Percentiles rank a stretch among this genome's conserved stretches.
phyloP scores from a whole-genome alignment of 2,113 vertebrate genomes.

The Sclerurus mexicanus region DNA sequence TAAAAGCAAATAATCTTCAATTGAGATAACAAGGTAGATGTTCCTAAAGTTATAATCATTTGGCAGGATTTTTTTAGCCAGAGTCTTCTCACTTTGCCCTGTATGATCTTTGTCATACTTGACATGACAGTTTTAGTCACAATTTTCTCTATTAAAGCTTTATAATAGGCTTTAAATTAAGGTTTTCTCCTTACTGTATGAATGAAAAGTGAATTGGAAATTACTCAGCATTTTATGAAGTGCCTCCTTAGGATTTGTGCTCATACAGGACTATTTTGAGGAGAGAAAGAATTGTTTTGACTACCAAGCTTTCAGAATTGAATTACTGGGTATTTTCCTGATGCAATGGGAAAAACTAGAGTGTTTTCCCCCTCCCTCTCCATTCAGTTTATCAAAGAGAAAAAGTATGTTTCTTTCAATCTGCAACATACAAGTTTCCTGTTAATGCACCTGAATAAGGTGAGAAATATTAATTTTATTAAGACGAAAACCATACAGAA shows the following conservation, averaged over 20 bases:
- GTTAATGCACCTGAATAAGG: neutral
- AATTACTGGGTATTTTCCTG: neutral
- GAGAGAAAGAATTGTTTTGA: neutral
- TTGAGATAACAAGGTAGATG: neutral
- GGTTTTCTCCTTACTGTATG: neutral
- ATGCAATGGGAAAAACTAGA: neutral
- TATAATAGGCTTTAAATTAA: neutral
- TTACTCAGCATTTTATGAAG: neutral
- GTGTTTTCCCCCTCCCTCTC: neutral
- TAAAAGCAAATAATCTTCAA: neutral
- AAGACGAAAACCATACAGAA: neutral
- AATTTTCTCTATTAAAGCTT: neutral
- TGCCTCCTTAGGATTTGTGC: neutral
- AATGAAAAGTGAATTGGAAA: neutral
- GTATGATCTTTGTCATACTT: neutral
- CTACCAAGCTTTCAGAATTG: neutral
- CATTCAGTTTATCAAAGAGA: neutral
- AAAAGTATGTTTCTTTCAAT: neutral
- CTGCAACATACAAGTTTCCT: neutral
- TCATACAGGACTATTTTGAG: neutral
- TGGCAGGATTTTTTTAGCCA: neutral
- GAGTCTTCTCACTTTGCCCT: neutral
- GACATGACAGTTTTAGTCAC: neutral
- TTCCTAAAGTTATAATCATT: neutral
- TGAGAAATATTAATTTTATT: neutral